Evolutionary conservation across 2,888 invertebrate genomes (phyloP).

Genomic region (Nysson spinosus): DNA sequence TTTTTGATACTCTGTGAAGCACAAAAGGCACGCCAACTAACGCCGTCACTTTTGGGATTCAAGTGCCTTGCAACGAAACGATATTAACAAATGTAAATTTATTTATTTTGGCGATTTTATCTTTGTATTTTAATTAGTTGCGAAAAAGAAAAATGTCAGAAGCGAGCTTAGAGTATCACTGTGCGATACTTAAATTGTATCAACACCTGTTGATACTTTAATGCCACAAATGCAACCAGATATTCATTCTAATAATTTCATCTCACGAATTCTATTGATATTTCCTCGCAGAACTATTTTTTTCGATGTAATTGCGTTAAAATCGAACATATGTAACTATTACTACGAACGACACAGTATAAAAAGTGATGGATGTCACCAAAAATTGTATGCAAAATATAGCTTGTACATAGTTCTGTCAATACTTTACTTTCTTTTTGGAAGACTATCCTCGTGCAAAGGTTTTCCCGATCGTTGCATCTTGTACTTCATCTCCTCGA

Average conservation of each 20-base stretch:
- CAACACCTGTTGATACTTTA: conserved; percentile 9
- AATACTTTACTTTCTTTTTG: conserved; percentile 23
- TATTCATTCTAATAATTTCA: neutral
- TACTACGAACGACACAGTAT: neutral
- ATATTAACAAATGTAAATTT: conserved; percentile 17
- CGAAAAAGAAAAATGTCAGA: neutral
- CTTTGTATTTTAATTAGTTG: conserved; percentile 5
- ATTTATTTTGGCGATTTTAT: conserved; percentile 38
- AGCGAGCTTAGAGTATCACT: neutral
- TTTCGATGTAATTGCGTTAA: too few relatives aligned
- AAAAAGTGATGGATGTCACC: conserved; percentile 37
- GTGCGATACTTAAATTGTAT: conserved; percentile 20
- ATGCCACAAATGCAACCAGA: neutral
- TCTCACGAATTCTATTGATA: too few relatives aligned
- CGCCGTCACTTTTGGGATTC: conserved; percentile 55
- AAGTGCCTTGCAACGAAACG: conserved; percentile 50
- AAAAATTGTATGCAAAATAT: conserved; percentile 46
- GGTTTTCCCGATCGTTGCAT: conserved; percentile 62
- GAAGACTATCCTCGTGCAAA: neutral
- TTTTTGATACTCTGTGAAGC: conserved; percentile 66
- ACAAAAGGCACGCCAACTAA: conserved; percentile 43
- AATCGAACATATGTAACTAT: conserved; percentile 10
- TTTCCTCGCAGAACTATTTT: too few relatives aligned
- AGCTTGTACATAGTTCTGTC: conserved; percentile 24
- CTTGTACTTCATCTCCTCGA: conserved; percentile 58